Percentiles rank a stretch among this genome's conserved stretches.
These are phyloP conservation scores for Crotalus tigris DNA, from an alignment of 2,113 vertebrate species.

Conservation along the genomic window DNA sequence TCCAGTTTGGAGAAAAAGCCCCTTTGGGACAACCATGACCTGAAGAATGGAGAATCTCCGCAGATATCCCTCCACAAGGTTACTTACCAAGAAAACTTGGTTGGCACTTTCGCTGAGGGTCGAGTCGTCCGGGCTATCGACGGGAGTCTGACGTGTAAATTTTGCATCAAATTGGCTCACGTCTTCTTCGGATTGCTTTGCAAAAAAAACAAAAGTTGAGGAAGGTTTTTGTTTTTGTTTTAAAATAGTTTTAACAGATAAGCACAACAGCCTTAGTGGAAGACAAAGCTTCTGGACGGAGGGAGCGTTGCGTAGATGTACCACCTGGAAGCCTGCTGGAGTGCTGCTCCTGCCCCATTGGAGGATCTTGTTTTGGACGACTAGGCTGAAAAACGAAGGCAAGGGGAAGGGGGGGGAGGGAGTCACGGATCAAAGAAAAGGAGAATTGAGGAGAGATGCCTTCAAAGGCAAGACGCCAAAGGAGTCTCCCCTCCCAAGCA, in stretches of 20 bases:
- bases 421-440: constrained; percentile 58
- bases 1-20: not conserved
- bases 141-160: constrained; percentile 98
- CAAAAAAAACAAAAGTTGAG: constrained; percentile 53
- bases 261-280: constrained; percentile 48
- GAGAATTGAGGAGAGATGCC: constrained; percentile 53
- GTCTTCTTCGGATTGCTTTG: constrained; percentile 97
- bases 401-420: constrained; percentile 56
- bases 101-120: constrained; percentile 99
- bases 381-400: constrained; percentile 62
- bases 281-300: constrained; percentile 53
- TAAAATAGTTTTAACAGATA: constrained; percentile 48
- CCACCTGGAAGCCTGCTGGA: constrained; percentile 56
- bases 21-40: not conserved
- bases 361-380: constrained; percentile 54
- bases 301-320: constrained; percentile 57
- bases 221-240: constrained; percentile 27
- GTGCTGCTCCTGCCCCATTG: constrained; percentile 56
- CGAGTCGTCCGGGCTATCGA: constrained; percentile 97
- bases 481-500: constrained; percentile 10
- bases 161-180: constrained; percentile 99
- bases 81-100: constrained; percentile 94
- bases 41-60: not conserved
- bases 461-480: constrained; percentile 43
- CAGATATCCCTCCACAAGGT: not conserved